Evolutionary conservation across 1,140 invertebrate species (phyloP), one percentile per base, ranked within the genome.

Genomic region (Lordiphosa collinella): DNA sequence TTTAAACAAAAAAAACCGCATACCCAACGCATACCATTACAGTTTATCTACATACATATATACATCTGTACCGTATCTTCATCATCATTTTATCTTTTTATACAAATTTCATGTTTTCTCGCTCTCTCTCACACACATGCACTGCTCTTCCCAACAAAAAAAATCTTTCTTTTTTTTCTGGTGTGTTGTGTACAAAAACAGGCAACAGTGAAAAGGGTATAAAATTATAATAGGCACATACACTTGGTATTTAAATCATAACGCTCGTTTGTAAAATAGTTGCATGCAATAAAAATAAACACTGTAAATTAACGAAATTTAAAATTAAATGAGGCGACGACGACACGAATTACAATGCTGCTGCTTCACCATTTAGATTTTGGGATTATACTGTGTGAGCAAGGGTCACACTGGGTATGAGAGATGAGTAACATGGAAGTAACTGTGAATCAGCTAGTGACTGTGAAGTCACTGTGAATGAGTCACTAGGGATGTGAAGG

Each of bases 1-100:
- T 76, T 76, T 78, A 84, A 84, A 82, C 79, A 68, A 76, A 84
- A 76, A 84, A 68, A 53, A 65, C 18, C 50, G 32, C 60, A 80
- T 60, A 46, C 44, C 63, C 35, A 53, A 48, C 50, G 53, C 22
- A 43, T 16, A 44, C 35, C 48, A 9, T 22, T 46, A 55, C 41
- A 31, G 38, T 36, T 12, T 38, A 44, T 54, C 44, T 50, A 41
- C 41, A 49, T 50, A 41, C 41, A 49, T 48, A 58, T 54, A 47
- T 56, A 53, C 40, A 32, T 56, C 25, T 36, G 25, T 60, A 36
- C 56, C 57, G 58, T 60, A 82, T 82, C 76, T 82, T 70, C 52
- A 57, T 66, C 76, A 61, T 84, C 78, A 29, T 75, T 78, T 79
- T 78, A 73, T 79, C 63, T 68, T 46, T 62, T 60, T 57, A 43